phyloP scores from a whole-genome alignment of 1,140 invertebrate genomes.

The Penaeus chinensis region DNA sequence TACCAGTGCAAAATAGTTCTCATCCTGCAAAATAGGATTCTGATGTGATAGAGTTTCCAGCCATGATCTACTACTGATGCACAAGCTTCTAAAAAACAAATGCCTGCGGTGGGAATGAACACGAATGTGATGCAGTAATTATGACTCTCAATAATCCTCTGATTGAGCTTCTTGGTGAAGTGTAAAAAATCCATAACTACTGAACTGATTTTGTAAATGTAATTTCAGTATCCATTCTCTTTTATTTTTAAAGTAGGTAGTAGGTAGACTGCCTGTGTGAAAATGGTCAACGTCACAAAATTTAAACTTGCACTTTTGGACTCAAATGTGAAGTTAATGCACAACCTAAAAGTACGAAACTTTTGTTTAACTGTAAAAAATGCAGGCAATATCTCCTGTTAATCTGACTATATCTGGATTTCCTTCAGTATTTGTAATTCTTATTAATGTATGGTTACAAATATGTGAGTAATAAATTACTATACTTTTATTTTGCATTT shows the following conservation, averaged over 20 bases:
- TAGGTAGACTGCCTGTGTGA: slow-evolving; percentile 47
- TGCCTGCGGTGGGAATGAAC: too few species aligned
- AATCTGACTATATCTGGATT: slow-evolving; percentile 34
- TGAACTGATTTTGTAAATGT: slow-evolving; percentile 36
- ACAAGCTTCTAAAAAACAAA: too few species aligned
- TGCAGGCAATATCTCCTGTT: slow-evolving; percentile 3
- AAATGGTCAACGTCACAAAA: slow-evolving; percentile 54
- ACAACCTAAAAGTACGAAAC: slow-evolving; percentile 45
- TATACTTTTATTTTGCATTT: slow-evolving; percentile 52
- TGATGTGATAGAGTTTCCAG: too few species aligned
- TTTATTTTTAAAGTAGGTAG: neutral
- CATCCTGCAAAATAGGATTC: too few species aligned
- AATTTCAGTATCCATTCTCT: slow-evolving; percentile 27
- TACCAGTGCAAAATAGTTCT: too few species aligned
- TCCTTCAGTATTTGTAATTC: slow-evolving; percentile 59
- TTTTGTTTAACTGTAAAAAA: slow-evolving; percentile 35
- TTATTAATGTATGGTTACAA: slow-evolving; percentile 59
- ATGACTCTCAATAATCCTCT: too few species aligned
- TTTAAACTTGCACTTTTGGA: slow-evolving; percentile 45
- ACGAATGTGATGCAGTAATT: too few species aligned
- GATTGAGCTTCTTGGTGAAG: too few species aligned
- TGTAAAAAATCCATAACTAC: slow-evolving; percentile 19
- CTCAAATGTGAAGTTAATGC: slow-evolving; percentile 41
- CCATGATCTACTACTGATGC: too few species aligned
- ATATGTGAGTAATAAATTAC: slow-evolving; percentile 61